Evolutionary conservation across 2,113 vertebrate genomes (phyloP).

Genomic region (Alligator mississippiensis): DNA sequence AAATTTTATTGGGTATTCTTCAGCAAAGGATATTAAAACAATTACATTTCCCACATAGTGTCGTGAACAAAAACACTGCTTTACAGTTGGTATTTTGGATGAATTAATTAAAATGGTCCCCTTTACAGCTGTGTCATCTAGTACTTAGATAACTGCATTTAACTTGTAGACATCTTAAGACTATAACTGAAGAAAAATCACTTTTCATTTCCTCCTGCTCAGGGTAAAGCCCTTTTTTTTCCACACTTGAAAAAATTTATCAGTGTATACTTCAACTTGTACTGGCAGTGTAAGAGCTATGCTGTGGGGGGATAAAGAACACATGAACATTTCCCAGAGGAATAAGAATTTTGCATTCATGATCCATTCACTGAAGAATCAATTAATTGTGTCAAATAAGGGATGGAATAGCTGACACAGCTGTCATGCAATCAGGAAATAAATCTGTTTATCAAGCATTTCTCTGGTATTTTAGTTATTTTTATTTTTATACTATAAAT

Average conservation of each 20-base stretch:
- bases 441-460: constrained; percentile 3
- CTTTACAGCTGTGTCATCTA: background rate
- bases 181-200: background rate
- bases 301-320: background rate
- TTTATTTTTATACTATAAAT: background rate
- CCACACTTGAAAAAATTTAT: too few species aligned
- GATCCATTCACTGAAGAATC: constrained; percentile 30
- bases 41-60: background rate
- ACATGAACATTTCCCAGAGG: background rate
- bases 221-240: background rate
- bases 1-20: background rate
- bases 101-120: background rate
- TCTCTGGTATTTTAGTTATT: background rate
- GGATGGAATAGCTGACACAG: background rate
- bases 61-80: background rate
- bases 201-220: background rate
- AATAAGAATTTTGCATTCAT: constrained; percentile 7
- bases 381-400: background rate
- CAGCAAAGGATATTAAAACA: background rate
- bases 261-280: background rate
- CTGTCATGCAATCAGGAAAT: background rate
- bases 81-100: too few species aligned
- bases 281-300: background rate
- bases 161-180: background rate
- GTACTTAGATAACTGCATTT: background rate